phyloP scores from a whole-genome alignment of 2,888 invertebrate species.

The Zhuqinia jingwanae region DNA sequence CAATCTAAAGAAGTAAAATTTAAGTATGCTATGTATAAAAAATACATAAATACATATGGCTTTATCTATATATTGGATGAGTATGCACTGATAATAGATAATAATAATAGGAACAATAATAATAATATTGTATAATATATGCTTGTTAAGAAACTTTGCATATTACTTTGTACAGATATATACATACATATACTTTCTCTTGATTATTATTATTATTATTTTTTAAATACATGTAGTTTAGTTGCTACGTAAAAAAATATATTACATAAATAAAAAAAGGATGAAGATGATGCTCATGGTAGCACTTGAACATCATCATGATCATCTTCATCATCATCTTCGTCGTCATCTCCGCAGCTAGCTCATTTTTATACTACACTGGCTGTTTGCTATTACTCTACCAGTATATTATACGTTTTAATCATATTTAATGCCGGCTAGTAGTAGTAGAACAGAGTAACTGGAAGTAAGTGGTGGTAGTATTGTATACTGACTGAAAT shows the following conservation, averaged over 20 bases:
- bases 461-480: no score
- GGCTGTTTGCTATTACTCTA: slow-evolving; percentile 2
- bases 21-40: background rate
- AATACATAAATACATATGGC: background rate
- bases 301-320: background rate
- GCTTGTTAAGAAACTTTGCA: background rate
- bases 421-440: background rate
- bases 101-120: background rate
- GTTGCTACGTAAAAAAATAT: slow-evolving; percentile 15
- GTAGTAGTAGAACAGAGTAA: background rate
- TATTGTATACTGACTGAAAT: no score
- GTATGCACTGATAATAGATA: no score
- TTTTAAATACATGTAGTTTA: slow-evolving; percentile 3
- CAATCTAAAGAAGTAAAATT: slow-evolving; percentile 4
- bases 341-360: background rate
- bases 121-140: background rate
- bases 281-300: slow-evolving; percentile 3
- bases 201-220: background rate
- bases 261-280: no score
- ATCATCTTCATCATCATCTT: background rate
- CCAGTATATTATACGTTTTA: slow-evolving; percentile 30
- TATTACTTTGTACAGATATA: background rate
- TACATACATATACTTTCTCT: background rate
- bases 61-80: background rate
- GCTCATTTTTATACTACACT: background rate